Evolutionary conservation across 2,113 vertebrate species (phyloP).

Genomic region (Onychostruthus taczanowskii): DNA sequence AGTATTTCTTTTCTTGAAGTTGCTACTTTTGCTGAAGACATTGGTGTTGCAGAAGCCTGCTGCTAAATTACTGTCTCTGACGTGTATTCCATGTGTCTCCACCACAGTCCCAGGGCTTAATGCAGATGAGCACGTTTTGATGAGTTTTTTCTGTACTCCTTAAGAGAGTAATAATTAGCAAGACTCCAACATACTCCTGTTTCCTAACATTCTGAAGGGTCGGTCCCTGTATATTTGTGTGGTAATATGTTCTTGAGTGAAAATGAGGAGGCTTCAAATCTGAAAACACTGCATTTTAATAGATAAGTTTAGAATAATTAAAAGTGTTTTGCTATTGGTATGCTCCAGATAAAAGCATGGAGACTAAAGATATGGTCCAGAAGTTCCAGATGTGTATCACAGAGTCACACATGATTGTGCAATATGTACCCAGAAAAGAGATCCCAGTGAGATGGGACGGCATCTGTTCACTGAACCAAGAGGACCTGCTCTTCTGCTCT

Average conservation of each 20-base stretch:
- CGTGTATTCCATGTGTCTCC: not conserved
- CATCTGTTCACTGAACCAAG: not conserved
- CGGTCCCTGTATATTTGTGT: not conserved
- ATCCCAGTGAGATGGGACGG: not conserved
- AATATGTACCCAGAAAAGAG: not conserved
- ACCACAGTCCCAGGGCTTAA: not conserved
- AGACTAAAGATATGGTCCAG: not conserved
- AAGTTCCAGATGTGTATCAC: not conserved
- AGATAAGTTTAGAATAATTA: not conserved
- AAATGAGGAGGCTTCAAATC: not conserved
- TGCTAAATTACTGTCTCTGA: not conserved
- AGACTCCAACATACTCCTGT: not conserved
- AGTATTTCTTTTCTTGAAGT: not conserved
- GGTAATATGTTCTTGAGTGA: not conserved
- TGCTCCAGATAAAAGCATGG: not conserved
- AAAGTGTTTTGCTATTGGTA: not conserved
- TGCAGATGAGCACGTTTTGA: rapidly evolving
- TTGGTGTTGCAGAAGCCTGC: not conserved
- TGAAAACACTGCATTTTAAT: not conserved
- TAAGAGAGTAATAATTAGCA: not conserved
- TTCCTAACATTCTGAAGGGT: not conserved
- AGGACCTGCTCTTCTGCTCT: not conserved
- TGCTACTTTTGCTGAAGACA: not conserved
- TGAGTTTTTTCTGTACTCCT: not conserved
- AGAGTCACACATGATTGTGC: not conserved